Percentiles rank a stretch among this genome's conserved stretches.
These are phyloP conservation scores for Palaemon carinicauda DNA, from an alignment of 1,140 invertebrate genomes.

Conservation along the genomic window DNA sequence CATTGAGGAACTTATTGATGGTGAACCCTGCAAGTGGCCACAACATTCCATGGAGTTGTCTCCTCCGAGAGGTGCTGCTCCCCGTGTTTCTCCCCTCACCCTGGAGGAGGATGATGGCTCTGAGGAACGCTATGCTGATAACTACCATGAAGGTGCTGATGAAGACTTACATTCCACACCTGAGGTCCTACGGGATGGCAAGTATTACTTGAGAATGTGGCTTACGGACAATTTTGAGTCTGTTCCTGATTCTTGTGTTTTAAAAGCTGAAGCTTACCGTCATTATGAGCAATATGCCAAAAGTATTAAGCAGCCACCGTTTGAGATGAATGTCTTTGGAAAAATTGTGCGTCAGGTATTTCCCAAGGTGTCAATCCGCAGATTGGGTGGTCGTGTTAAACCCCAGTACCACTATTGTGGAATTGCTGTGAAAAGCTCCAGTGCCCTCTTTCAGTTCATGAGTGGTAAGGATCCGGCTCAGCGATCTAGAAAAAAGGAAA, in stretches of 20 bases:
- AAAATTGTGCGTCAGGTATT: slow-evolving; percentile 59
- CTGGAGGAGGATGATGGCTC: slow-evolving; percentile 46
- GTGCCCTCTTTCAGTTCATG: slow-evolving; percentile 48
- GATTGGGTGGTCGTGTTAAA: slow-evolving; percentile 55
- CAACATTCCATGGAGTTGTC: slow-evolving; percentile 46
- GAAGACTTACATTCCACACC: slow-evolving; percentile 51
- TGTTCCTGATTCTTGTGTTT: slow-evolving; percentile 56
- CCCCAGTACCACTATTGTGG: slow-evolving; percentile 60
- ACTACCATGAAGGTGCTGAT: slow-evolving; percentile 24
- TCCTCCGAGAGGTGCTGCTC: slow-evolving; percentile 35
- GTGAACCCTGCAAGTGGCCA: background rate
- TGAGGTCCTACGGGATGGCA: slow-evolving; percentile 56
- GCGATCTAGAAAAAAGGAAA: slow-evolving; percentile 59
- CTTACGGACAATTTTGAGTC: slow-evolving; percentile 59
- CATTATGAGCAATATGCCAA: slow-evolving; percentile 56
- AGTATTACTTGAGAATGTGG: slow-evolving; percentile 58
- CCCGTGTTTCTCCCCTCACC: slow-evolving; percentile 38
- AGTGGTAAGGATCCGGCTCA: slow-evolving; percentile 58
- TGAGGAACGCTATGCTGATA: slow-evolving; percentile 41
- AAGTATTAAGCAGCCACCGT: slow-evolving; percentile 55
- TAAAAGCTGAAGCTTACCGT: slow-evolving; percentile 58
- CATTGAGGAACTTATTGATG: slow-evolving; percentile 44
- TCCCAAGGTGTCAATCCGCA: slow-evolving; percentile 55
- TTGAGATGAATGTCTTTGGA: slow-evolving; percentile 60
- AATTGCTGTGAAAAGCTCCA: slow-evolving; percentile 56